These are phyloP conservation scores for Coleophora flavipennella DNA, from an alignment of 2,888 invertebrate species.

Conservation along the genomic window DNA sequence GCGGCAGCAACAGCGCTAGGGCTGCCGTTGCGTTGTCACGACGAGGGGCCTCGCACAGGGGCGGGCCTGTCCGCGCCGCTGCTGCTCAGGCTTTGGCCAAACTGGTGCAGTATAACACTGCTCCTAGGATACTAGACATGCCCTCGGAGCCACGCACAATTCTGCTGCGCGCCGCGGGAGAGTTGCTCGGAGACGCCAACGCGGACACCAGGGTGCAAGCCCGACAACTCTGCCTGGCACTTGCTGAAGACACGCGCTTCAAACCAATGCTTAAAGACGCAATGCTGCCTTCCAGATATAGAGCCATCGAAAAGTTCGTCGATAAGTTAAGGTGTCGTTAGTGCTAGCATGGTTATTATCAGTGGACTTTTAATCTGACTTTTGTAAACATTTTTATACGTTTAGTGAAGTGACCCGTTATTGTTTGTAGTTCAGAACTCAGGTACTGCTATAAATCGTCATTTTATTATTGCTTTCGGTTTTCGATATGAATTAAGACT, in stretches of 20 bases:
- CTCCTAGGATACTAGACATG: constrained; percentile 79
- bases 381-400: neutral
- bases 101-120: constrained; percentile 81
- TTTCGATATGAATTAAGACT: too few relatives aligned
- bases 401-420: neutral
- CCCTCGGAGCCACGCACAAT: constrained; percentile 85
- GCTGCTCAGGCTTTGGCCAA: constrained; percentile 83
- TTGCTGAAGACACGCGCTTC: constrained; percentile 83
- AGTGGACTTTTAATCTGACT: neutral
- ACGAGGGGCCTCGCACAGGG: constrained; percentile 86
- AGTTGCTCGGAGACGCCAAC: constrained; percentile 88
- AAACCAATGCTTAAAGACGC: constrained; percentile 83
- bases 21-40: constrained; percentile 77
- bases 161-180: constrained; percentile 85
- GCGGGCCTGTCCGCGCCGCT: constrained; percentile 88
- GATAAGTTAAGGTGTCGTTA: constrained; percentile 62
- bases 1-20: constrained; percentile 79
- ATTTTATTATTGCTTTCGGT: neutral
- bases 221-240: constrained; percentile 80
- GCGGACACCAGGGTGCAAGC: constrained; percentile 88
- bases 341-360: neutral
- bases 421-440: neutral
- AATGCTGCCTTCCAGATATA: constrained; percentile 82
- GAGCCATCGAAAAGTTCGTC: constrained; percentile 88
- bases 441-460: neutral